phyloP scores from a whole-genome alignment of 2,888 invertebrate species.

The Epinotia bilunana region DNA sequence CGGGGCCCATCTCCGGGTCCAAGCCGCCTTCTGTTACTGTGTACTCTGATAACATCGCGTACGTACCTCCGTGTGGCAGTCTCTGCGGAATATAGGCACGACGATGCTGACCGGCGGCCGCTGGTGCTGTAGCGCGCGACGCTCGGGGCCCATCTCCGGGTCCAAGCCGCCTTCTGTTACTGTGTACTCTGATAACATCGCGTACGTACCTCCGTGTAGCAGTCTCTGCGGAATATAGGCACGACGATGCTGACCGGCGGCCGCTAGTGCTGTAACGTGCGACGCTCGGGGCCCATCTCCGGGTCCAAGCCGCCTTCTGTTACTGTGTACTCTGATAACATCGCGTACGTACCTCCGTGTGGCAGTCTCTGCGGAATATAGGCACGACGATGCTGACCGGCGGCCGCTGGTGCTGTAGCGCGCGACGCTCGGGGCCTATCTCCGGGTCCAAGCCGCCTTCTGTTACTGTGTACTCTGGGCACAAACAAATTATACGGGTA shows the following conservation, averaged over 20 bases:
- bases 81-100: slow-evolving; percentile 97
- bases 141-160: slow-evolving; percentile 57
- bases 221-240: slow-evolving; percentile 97
- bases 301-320: not conserved
- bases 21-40: slow-evolving; percentile 55
- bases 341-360: slow-evolving; percentile 87
- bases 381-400: slow-evolving; percentile 95
- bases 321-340: not conserved
- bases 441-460: slow-evolving; percentile 64
- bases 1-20: slow-evolving; percentile 67
- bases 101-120: slow-evolving; percentile 91
- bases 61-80: slow-evolving; percentile 94
- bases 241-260: slow-evolving; percentile 93
- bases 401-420: slow-evolving; percentile 68
- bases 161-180: not conserved
- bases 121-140: slow-evolving; percentile 53
- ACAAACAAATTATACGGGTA: not conserved
- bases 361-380: slow-evolving; percentile 97
- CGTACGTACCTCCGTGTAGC: slow-evolving; percentile 90
- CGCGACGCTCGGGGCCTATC: slow-evolving; percentile 59
- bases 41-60: slow-evolving; percentile 52
- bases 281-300: slow-evolving; percentile 58
- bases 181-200: no score
- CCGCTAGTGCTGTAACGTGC: slow-evolving; percentile 54
- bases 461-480: slow-evolving; percentile 58